phyloP scores from a whole-genome alignment of 1,140 invertebrate genomes.

The Xylocopa sonorina region DNA sequence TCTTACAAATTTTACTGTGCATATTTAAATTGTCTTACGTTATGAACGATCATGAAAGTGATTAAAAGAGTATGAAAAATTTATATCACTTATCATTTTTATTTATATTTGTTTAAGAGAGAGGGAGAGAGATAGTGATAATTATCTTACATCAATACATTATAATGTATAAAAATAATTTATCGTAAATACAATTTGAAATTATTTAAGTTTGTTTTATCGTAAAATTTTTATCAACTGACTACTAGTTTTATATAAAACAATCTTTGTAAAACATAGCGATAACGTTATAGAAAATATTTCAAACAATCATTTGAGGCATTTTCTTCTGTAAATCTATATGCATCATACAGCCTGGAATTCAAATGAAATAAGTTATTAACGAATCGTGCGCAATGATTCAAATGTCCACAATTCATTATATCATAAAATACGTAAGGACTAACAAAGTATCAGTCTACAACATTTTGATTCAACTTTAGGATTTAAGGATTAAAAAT shows the following conservation, averaged over 20 bases:
- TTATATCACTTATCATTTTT: background rate
- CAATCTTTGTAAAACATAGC: background rate
- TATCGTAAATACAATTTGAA: background rate
- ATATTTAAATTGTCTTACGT: background rate
- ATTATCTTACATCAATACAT: constrained; percentile 8
- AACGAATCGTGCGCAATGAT: background rate
- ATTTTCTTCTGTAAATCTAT: constrained; percentile 34
- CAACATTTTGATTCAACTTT: no score
- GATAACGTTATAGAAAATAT: background rate
- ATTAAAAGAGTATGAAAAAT: background rate
- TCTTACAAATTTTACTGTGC: background rate
- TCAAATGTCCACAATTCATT: background rate
- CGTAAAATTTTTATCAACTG: background rate
- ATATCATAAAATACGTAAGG: background rate
- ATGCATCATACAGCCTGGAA: constrained; percentile 35
- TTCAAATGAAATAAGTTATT: constrained; percentile 38
- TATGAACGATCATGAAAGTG: background rate
- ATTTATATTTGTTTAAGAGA: constrained; percentile 10
- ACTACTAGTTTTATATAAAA: constrained; percentile 6
- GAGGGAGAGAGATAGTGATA: no score
- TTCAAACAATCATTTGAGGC: background rate
- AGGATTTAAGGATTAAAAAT: no score
- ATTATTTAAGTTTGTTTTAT: constrained; percentile 1
- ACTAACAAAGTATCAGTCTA: no score
- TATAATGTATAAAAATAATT: constrained; percentile 4